phyloP scores from a whole-genome alignment of 2,113 vertebrate genomes.

The Podarcis raffonei region DNA sequence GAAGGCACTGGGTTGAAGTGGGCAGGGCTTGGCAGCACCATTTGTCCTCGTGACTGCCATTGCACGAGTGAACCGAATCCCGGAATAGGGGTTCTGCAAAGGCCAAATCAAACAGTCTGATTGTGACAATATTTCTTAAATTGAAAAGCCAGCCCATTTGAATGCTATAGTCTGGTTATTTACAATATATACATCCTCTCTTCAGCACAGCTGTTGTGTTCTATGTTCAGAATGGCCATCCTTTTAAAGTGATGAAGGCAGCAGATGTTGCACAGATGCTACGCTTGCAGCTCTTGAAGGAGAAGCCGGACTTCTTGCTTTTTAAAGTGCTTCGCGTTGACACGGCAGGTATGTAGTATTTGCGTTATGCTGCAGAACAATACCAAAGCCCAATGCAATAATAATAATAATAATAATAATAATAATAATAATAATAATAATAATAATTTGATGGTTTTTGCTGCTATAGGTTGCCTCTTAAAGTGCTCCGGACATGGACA shows the following conservation, averaged over 20 bases:
- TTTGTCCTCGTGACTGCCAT: background rate
- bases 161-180: background rate
- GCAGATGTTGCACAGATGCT: constrained; percentile 78
- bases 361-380: background rate
- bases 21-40: background rate
- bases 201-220: constrained; percentile 85
- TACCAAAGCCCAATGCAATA: background rate
- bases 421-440: too few species aligned
- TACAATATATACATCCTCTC: constrained; percentile 31
- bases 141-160: background rate
- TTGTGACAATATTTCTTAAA: background rate
- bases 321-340: constrained; percentile 90
- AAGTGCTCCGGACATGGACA: constrained; percentile 86
- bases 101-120: background rate
- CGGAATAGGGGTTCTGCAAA: background rate
- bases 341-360: constrained; percentile 79
- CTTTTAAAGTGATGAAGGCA: constrained; percentile 73
- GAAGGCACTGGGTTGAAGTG: background rate
- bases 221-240: constrained; percentile 78
- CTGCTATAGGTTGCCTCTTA: constrained; percentile 82
- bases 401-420: background rate
- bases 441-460: constrained; percentile 10
- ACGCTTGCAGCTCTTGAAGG: constrained; percentile 80
- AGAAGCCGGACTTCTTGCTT: constrained; percentile 86
- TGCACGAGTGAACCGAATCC: background rate